Evolutionary conservation across 1,140 invertebrate species (phyloP).

Genomic region (Theocolax elegans): DNA sequence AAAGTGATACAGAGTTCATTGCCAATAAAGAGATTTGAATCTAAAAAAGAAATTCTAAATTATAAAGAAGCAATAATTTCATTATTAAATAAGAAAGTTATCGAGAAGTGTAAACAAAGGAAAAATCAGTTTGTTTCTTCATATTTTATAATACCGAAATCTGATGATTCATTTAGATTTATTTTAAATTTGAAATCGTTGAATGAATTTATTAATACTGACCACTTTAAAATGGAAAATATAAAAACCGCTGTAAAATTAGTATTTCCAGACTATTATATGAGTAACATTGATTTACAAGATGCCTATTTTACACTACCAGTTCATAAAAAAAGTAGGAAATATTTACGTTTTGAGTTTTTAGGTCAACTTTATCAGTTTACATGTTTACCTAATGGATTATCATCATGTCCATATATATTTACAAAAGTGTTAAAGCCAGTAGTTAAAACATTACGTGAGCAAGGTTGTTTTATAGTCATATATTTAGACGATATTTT

Average conservation of each 20-base stretch:
- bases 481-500: slow-evolving; percentile 41
- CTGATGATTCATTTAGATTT: slow-evolving; percentile 25
- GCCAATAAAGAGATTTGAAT: not conserved
- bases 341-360: slow-evolving; percentile 38
- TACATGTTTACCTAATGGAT: slow-evolving; percentile 32
- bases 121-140: slow-evolving; percentile 35
- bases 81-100: slow-evolving; percentile 27
- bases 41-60: not conserved
- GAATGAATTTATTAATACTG: not conserved
- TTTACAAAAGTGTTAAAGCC: slow-evolving; percentile 43
- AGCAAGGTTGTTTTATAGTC: slow-evolving; percentile 10
- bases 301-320: slow-evolving; percentile 32
- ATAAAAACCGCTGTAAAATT: slow-evolving; percentile 30
- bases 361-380: slow-evolving; percentile 27
- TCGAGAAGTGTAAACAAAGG: slow-evolving; percentile 16
- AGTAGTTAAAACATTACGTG: slow-evolving; percentile 11
- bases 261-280: slow-evolving; percentile 26
- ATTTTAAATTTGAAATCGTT: not conserved
- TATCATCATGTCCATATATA: slow-evolving; percentile 15
- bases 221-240: slow-evolving; percentile 42
- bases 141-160: slow-evolving; percentile 34
- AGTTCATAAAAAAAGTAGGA: slow-evolving; percentile 1
- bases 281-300: slow-evolving; percentile 28
- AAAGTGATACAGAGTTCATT: not conserved
- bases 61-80: not conserved